These are phyloP conservation scores for Microplitis manilae DNA, from an alignment of 2,888 invertebrate genomes.

Conservation along the genomic window DNA sequence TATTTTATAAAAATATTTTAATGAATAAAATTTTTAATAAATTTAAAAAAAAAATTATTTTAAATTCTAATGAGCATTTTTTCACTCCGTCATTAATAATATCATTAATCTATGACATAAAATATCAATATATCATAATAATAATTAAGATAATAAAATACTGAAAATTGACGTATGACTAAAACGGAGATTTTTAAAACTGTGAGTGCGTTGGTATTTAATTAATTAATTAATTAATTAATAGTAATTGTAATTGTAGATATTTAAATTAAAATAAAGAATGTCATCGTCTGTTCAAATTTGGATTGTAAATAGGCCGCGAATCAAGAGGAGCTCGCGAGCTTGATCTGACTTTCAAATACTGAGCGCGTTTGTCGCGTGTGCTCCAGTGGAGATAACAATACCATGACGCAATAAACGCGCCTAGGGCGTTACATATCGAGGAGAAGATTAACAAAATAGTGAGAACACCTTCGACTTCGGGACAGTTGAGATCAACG, in stretches of 20 bases:
- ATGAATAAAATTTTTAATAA: slow-evolving; percentile 2
- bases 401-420: slow-evolving; percentile 60
- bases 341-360: slow-evolving; percentile 62
- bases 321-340: slow-evolving; percentile 41
- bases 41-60: slow-evolving; percentile 7
- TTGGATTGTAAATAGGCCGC: slow-evolving; percentile 54
- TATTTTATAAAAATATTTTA: slow-evolving; percentile 20
- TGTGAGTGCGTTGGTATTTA: neutral
- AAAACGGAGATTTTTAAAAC: slow-evolving; percentile 3
- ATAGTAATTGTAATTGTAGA: neutral
- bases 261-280: neutral
- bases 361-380: slow-evolving; percentile 58
- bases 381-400: slow-evolving; percentile 65
- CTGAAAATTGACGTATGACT: slow-evolving; percentile 39
- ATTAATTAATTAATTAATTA: neutral
- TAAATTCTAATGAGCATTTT: slow-evolving; percentile 45
- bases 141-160: slow-evolving; percentile 46
- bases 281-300: slow-evolving; percentile 53
- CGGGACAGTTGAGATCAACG: slow-evolving; percentile 64
- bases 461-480: slow-evolving; percentile 63
- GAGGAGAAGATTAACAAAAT: slow-evolving; percentile 63
- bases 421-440: slow-evolving; percentile 61
- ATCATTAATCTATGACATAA: slow-evolving; percentile 4
- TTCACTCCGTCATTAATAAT: slow-evolving; percentile 7
- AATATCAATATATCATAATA: neutral